Evolutionary conservation across 2,797 vertebrate species (phyloP).

Genomic region (Poecilia picta): DNA sequence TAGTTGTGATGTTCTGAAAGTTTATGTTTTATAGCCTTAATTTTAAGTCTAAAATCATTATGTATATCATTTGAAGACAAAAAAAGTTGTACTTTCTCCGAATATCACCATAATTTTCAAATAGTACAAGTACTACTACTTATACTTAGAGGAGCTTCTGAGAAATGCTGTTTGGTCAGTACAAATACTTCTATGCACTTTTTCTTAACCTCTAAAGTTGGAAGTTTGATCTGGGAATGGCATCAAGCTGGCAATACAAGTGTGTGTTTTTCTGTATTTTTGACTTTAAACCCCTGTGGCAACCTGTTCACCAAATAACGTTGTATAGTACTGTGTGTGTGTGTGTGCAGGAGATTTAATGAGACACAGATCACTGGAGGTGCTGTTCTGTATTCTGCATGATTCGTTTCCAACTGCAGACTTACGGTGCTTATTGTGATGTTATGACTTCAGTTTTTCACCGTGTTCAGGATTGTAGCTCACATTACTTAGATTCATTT

Average conservation of each 20-base stretch:
- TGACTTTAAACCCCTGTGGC: not conserved
- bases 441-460: not conserved
- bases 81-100: not conserved
- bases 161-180: not conserved
- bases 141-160: not conserved
- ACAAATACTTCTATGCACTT: not conserved
- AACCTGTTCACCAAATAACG: not conserved
- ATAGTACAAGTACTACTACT: not conserved
- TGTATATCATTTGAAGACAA: not conserved
- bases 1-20: not conserved
- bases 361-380: not conserved
- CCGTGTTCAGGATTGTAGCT: not conserved
- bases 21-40: not conserved
- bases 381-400: not conserved
- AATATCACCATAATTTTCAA: not conserved
- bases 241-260: not conserved
- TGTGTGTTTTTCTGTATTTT: not conserved
- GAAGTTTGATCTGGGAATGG: not conserved
- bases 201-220: not conserved
- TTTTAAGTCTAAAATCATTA: not conserved
- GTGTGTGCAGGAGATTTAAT: not conserved
- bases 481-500: not conserved
- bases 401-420: not conserved
- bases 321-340: not conserved
- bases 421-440: not conserved